These are phyloP conservation scores for Pleuronectes platessa DNA, from an alignment of 2,113 vertebrate species.

Conservation along the genomic window DNA sequence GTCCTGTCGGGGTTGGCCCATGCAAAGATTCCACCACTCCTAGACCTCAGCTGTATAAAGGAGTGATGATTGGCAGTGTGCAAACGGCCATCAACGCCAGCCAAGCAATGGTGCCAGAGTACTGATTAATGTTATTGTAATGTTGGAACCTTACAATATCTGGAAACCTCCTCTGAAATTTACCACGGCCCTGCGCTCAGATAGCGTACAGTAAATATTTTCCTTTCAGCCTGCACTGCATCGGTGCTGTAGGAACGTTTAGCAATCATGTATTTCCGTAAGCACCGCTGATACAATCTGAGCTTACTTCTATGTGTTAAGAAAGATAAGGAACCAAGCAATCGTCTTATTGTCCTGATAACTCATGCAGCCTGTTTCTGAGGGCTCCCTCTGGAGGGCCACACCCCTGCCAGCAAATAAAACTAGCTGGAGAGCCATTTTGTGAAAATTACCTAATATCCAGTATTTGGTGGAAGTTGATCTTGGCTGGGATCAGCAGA, in stretches of 20 bases:
- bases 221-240: slow-evolving; percentile 58
- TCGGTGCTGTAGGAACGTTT: slow-evolving; percentile 57
- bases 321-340: slow-evolving; percentile 79
- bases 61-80: slow-evolving; percentile 68
- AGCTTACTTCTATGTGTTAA: slow-evolving; percentile 70
- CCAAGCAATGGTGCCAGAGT: slow-evolving; percentile 73
- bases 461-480: slow-evolving; percentile 73
- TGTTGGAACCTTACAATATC: slow-evolving; percentile 76
- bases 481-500: slow-evolving; percentile 68
- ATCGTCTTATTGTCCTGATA: slow-evolving; percentile 68
- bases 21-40: slow-evolving; percentile 31
- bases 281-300: slow-evolving; percentile 77
- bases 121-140: slow-evolving; percentile 80
- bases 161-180: slow-evolving; percentile 76
- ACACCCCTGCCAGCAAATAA: slow-evolving; percentile 51
- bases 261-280: slow-evolving; percentile 75
- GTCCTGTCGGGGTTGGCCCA: slow-evolving; percentile 55
- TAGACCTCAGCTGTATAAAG: slow-evolving; percentile 41
- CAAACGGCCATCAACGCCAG: slow-evolving; percentile 52
- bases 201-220: slow-evolving; percentile 80
- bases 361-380: slow-evolving; percentile 55
- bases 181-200: slow-evolving; percentile 48
- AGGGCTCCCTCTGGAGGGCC: slow-evolving; percentile 51
- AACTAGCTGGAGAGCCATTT: slow-evolving; percentile 56
- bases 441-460: slow-evolving; percentile 68